Evolutionary conservation across 2,888 invertebrate genomes (phyloP), one percentile per base, ranked within the genome.

Genomic region (Drosophila helvetica): DNA sequence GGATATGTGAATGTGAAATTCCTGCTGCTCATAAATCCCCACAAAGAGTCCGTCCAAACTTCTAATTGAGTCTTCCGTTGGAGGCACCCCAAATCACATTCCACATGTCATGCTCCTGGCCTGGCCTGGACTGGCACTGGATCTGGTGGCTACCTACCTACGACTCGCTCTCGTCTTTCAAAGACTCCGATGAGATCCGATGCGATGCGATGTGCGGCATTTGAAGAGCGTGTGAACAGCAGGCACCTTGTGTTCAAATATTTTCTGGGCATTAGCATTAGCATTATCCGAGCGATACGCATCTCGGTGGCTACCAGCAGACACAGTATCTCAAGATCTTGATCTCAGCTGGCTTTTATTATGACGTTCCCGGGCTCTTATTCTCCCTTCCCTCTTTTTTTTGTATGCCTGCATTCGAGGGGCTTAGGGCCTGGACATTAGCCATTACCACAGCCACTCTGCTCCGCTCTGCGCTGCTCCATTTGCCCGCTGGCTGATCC

Each of bases 21-120:
- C 87, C 79, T 84, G 59, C 65, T 67, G 81, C 71, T 76, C 88
- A 86, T 88, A 85, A 85, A 88, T 85, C 85, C 75, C 73, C 69
- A 38, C 64, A 55, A 75, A 76, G 61, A 50, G 53, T 50, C 74
- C 53, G 43, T 52, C 18, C 27, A 12, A 22, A 46, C 74, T 77
- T 79, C 88, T 88, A 85, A 86, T 86, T 86, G 85, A 86, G 89
- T 88, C 85, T 86, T 86, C 85, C 89, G 88, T 60, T 74, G 7
- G 38, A 38, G 77, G 60, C 56, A 70, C 54, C 69, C 74, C 66
- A 51, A 58, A 48, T 50, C 48, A 68, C 78, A 84, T 84, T 88
- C 84, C 84, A 73, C 88, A 77, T 75, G 84, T 88, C 85, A 88
- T 82, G 75, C 67, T 67, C 47, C 53, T 68, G 71, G 60, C 66